phyloP scores from a whole-genome alignment of 53 echinoderm and acorn worm species.

The Arbacia lixula region DNA sequence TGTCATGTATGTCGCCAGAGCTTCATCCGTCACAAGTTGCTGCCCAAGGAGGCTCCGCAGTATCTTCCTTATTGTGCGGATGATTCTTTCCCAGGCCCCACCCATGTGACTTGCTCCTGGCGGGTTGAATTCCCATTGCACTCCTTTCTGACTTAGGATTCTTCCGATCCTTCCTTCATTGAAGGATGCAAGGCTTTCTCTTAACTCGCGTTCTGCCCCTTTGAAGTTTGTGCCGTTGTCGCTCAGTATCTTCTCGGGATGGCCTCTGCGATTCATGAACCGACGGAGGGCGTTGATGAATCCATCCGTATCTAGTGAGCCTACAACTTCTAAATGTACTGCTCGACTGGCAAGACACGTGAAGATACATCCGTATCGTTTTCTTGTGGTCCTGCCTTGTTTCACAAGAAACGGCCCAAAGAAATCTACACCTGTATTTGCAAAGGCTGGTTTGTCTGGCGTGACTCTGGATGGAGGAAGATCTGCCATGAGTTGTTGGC shows the following conservation, averaged over 20 bases:
- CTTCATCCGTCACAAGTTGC: conserved; percentile 57
- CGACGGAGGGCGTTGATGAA: conserved; percentile 66
- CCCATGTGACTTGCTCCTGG: conserved; percentile 69
- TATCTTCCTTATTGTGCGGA: conserved; percentile 55
- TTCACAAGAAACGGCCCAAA: conserved; percentile 51
- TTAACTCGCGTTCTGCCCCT: too few species aligned
- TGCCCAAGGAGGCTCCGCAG: conserved; percentile 47
- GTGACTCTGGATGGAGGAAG: conserved; percentile 49
- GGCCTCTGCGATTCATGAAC: conserved; percentile 60
- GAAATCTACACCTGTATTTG: conserved; percentile 45
- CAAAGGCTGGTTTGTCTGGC: conserved; percentile 49
- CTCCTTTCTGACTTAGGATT: conserved; percentile 33
- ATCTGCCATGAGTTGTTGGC: conserved; percentile 57
- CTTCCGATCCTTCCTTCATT: conserved; percentile 28
- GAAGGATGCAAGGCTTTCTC: too few species aligned
- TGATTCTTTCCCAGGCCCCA: conserved; percentile 72
- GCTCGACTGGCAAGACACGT: conserved; percentile 65
- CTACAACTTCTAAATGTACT: conserved; percentile 68
- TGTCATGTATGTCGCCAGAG: conserved; percentile 56
- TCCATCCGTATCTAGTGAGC: conserved; percentile 67
- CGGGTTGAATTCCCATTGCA: conserved; percentile 79
- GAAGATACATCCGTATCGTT: conserved; percentile 73
- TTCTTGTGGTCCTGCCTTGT: not conserved
- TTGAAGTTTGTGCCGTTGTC: conserved; percentile 67
- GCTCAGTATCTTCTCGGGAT: conserved; percentile 40